A percentile compares a stretch with the other conserved stretches of the same genome.
Evolutionary conservation across 2,888 invertebrate genomes (phyloP).

Genomic region (Stenodera caucasica): DNA sequence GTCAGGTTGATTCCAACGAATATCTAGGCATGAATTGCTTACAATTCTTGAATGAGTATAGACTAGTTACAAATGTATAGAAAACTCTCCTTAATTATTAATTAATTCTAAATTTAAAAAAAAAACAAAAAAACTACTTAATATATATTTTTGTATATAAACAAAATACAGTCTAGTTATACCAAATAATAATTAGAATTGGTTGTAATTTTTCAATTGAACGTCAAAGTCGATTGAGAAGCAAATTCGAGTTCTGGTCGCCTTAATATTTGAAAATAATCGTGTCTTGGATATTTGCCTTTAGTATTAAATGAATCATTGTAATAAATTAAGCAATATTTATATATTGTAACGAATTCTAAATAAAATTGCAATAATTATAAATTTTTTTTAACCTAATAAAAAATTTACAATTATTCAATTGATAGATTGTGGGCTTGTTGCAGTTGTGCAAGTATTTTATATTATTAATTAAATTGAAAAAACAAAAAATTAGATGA

Average conservation of each 20-base stretch:
- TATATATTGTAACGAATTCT: slow-evolving; percentile 21
- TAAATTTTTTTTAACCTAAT: neutral
- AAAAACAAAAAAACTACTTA: slow-evolving; percentile 38
- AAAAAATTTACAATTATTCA: slow-evolving; percentile 20
- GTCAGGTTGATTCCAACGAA: slow-evolving; percentile 52
- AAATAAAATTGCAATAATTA: neutral
- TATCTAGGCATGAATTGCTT: slow-evolving; percentile 34
- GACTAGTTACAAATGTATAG: slow-evolving; percentile 43
- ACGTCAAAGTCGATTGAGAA: slow-evolving; percentile 27
- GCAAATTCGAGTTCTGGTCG: too few species aligned
- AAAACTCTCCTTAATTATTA: slow-evolving; percentile 29
- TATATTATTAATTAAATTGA: slow-evolving; percentile 11
- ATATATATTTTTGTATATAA: slow-evolving; percentile 51
- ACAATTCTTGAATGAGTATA: slow-evolving; percentile 40
- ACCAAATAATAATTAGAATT: slow-evolving; percentile 52
- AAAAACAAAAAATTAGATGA: slow-evolving; percentile 20
- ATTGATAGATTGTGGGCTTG: slow-evolving; percentile 34
- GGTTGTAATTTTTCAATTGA: slow-evolving; percentile 28
- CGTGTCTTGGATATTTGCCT: slow-evolving; percentile 38
- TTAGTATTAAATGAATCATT: slow-evolving; percentile 38
- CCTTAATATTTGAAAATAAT: slow-evolving; percentile 28
- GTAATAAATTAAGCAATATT: slow-evolving; percentile 46
- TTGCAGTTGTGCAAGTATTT: slow-evolving; percentile 39
- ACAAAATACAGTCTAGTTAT: slow-evolving; percentile 54
- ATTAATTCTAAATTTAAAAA: too few species aligned